These are phyloP conservation scores for Argyrosomus japonicus DNA, from an alignment of 2,113 vertebrate species.

Conservation along the genomic window DNA sequence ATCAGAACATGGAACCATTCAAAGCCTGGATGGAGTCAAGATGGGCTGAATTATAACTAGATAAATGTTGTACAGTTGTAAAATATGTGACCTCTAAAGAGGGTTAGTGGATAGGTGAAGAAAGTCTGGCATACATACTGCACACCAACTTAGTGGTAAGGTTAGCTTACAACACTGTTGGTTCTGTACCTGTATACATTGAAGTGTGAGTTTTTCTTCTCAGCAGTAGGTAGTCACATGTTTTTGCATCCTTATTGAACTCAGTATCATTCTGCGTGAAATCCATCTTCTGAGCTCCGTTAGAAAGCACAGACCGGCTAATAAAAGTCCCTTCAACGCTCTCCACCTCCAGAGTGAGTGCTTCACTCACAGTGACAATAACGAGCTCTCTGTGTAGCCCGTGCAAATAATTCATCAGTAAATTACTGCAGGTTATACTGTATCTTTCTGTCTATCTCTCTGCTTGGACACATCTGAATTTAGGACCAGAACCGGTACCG, in stretches of 20 bases:
- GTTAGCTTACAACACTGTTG: too few species aligned
- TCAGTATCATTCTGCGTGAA: slow-evolving; percentile 31
- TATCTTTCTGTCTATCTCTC: too few species aligned
- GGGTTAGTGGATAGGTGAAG: not conserved
- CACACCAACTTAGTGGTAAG: not conserved
- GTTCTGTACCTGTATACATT: too few species aligned
- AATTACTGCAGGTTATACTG: slow-evolving; percentile 7
- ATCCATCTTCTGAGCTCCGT: slow-evolving; percentile 52
- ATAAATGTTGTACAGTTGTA: not conserved
- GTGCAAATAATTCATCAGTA: slow-evolving; percentile 1
- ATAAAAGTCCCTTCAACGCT: slow-evolving; percentile 28
- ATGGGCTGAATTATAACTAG: not conserved
- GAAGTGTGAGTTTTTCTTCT: slow-evolving; percentile 40
- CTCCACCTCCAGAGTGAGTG: slow-evolving; percentile 14
- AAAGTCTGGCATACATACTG: not conserved
- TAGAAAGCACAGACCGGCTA: slow-evolving; percentile 11
- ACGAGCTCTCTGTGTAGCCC: slow-evolving; percentile 3
- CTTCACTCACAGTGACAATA: slow-evolving; percentile 46
- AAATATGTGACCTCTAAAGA: not conserved
- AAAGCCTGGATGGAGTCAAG: not conserved
- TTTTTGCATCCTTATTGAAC: slow-evolving; percentile 29
- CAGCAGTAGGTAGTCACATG: slow-evolving; percentile 14
- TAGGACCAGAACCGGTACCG: too few species aligned
- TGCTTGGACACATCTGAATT: not conserved
- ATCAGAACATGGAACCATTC: slow-evolving; percentile 20